These are phyloP conservation scores for Clepsis dumicolana DNA, from an alignment of 2,888 invertebrate species.

Conservation along the genomic window DNA sequence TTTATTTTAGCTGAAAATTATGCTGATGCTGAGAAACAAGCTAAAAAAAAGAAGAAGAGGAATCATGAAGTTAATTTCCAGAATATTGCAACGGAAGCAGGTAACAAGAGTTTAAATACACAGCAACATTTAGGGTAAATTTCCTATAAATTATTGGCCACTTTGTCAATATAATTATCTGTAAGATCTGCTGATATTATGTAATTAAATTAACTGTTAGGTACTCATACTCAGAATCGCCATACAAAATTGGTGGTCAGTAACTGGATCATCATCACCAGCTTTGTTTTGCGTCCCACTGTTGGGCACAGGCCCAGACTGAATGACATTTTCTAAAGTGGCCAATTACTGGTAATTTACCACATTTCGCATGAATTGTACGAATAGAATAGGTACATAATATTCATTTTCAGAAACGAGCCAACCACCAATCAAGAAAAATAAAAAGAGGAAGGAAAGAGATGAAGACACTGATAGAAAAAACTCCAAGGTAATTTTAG, in stretches of 20 bases:
- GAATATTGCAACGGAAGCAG: conserved; percentile 11
- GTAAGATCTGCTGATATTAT: no score
- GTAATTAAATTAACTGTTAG: no score
- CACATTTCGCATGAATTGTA: not conserved
- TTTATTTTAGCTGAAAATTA: conserved; percentile 44
- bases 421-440: conserved; percentile 34
- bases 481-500: conserved; percentile 60
- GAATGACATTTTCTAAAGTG: no score
- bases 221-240: no score
- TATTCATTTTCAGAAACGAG: conserved; percentile 17
- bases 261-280: no score
- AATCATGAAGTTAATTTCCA: conserved; percentile 20
- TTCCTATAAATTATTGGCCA: no score
- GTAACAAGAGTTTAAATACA: conserved; percentile 15
- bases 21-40: conserved; percentile 19
- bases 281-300: no score
- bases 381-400: not conserved
- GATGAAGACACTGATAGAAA: conserved; percentile 61
- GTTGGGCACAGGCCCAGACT: no score
- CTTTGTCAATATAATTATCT: no score
- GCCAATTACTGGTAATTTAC: no score
- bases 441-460: conserved; percentile 70
- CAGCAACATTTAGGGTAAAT: not conserved
- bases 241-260: no score
- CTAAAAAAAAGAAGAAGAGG: conserved; percentile 49